Evolutionary conservation across 2,113 vertebrate species (phyloP).

Genomic region (Geococcyx californianus): DNA sequence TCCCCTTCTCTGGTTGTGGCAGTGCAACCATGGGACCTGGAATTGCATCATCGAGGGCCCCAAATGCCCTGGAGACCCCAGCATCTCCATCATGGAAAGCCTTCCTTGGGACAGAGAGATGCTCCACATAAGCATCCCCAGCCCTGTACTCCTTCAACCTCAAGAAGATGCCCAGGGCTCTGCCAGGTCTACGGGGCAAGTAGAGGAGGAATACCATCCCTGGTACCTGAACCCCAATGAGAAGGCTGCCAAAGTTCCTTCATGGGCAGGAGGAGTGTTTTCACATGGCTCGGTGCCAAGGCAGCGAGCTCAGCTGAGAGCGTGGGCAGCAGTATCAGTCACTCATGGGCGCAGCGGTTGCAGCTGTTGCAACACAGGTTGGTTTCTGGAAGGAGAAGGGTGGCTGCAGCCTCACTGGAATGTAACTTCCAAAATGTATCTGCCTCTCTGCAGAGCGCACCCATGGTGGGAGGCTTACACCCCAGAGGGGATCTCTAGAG

Average conservation of each 20-base stretch:
- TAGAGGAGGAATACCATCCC: not conserved
- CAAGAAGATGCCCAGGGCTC: not conserved
- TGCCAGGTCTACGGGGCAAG: not conserved
- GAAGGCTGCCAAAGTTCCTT: not conserved
- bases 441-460: not conserved
- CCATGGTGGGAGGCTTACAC: not conserved
- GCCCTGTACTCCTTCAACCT: not conserved
- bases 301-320: not conserved
- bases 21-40: accelerated
- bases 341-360: not conserved
- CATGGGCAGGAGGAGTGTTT: not conserved
- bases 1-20: not conserved
- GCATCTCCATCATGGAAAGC: not conserved
- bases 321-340: conserved; percentile 34
- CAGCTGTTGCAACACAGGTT: not conserved
- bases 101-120: not conserved
- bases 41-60: not conserved
- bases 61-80: not conserved
- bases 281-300: accelerated
- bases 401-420: not conserved
- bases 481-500: not conserved
- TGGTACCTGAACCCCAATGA: not conserved
- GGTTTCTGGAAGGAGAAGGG: not conserved
- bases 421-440: not conserved
- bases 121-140: not conserved